phyloP scores from a whole-genome alignment of 2,888 invertebrate species.

The Drosophila eohydei region DNA sequence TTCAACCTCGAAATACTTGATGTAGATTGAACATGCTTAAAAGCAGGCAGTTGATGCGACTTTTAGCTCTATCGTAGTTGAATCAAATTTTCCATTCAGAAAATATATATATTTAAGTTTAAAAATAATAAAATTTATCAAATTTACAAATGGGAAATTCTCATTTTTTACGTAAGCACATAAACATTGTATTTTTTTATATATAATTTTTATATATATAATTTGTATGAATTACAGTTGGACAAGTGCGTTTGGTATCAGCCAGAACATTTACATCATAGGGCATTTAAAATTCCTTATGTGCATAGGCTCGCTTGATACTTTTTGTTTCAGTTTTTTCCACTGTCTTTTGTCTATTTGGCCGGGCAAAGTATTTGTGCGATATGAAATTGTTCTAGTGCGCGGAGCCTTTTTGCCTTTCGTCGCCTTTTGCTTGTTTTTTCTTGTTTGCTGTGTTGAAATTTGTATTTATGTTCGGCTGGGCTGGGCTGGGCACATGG shows the following conservation, averaged over 20 bases:
- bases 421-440: constrained; percentile 51
- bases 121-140: no score
- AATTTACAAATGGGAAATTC: no score
- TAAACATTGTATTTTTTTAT: no score
- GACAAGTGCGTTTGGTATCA: no score
- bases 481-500: constrained; percentile 28
- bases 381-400: constrained; percentile 65
- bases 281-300: constrained; percentile 21
- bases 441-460: constrained; percentile 64
- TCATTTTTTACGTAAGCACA: no score
- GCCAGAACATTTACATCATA: neutral
- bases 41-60: no score
- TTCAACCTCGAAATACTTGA: neutral
- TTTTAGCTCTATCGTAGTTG: no score
- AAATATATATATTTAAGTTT: neutral
- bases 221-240: no score
- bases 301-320: neutral
- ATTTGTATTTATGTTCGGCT: constrained; percentile 76
- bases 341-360: constrained; percentile 56
- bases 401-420: constrained; percentile 64
- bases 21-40: neutral
- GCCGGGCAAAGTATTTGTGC: constrained; percentile 44
- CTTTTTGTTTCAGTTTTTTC: constrained; percentile 20
- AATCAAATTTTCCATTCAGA: neutral
- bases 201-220: no score